Evolutionary conservation across 2,113 vertebrate species (phyloP).

Genomic region (Climacteris rufus): DNA sequence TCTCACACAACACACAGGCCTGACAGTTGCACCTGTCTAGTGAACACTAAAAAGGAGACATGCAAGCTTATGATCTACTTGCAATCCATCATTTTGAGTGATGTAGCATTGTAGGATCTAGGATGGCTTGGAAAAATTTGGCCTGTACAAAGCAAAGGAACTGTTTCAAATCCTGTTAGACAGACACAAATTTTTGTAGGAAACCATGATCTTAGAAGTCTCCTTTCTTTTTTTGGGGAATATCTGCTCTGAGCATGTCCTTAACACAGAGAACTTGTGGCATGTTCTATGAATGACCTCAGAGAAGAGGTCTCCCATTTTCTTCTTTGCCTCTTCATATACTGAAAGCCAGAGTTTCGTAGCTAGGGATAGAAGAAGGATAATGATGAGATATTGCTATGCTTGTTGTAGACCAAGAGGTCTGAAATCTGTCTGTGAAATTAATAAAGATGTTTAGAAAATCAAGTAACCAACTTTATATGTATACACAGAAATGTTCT

Average conservation of each 20-base stretch:
- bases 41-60: background rate
- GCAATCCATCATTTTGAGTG: background rate
- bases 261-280: background rate
- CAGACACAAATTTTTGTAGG: background rate
- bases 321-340: background rate
- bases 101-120: background rate
- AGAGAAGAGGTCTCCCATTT: background rate
- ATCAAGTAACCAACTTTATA: background rate
- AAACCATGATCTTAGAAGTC: background rate
- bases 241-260: background rate
- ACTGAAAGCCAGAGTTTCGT: background rate
- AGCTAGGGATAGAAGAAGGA: background rate
- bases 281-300: background rate
- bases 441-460: background rate
- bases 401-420: background rate
- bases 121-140: background rate
- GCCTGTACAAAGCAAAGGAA: background rate
- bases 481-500: background rate
- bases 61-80: background rate
- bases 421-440: background rate
- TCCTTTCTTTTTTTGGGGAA: background rate
- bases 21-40: background rate
- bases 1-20: background rate
- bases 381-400: background rate
- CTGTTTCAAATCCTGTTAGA: background rate